A percentile compares a stretch with the other conserved stretches of the same genome.
phyloP scores from a whole-genome alignment of 2,113 vertebrate species.

The Fulica atra region DNA sequence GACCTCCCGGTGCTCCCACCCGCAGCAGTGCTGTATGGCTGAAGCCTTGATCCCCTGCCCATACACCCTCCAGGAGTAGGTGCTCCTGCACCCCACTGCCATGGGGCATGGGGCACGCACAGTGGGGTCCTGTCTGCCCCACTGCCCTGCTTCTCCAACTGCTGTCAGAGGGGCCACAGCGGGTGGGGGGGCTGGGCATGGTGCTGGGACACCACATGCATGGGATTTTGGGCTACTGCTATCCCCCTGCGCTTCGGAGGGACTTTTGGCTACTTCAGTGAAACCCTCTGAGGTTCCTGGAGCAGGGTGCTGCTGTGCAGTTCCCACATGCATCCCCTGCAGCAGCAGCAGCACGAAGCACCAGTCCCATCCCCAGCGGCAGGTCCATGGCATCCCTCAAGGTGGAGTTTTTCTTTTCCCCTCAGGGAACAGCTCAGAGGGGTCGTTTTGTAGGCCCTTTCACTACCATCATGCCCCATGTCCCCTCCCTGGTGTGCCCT shows the following conservation, averaged over 20 bases:
- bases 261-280: not conserved
- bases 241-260: not conserved
- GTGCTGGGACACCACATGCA: rapidly evolving
- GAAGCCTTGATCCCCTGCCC: not conserved
- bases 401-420: too few relatives aligned
- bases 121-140: not conserved
- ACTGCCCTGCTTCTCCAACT: not conserved
- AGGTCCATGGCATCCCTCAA: not conserved
- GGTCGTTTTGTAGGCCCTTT: not conserved
- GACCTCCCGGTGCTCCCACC: not conserved
- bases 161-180: not conserved
- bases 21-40: not conserved
- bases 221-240: not conserved
- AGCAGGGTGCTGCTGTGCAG: not conserved
- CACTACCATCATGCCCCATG: rapidly evolving
- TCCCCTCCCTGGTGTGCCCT: not conserved
- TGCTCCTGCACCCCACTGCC: not conserved
- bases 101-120: too few relatives aligned
- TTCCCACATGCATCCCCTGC: not conserved
- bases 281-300: not conserved
- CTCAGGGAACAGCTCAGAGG: not conserved
- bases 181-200: rapidly evolving
- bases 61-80: too few relatives aligned
- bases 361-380: rapidly evolving
- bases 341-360: not conserved